phyloP scores from a whole-genome alignment of 2,113 vertebrate species.

The Geothlypis trichas region DNA sequence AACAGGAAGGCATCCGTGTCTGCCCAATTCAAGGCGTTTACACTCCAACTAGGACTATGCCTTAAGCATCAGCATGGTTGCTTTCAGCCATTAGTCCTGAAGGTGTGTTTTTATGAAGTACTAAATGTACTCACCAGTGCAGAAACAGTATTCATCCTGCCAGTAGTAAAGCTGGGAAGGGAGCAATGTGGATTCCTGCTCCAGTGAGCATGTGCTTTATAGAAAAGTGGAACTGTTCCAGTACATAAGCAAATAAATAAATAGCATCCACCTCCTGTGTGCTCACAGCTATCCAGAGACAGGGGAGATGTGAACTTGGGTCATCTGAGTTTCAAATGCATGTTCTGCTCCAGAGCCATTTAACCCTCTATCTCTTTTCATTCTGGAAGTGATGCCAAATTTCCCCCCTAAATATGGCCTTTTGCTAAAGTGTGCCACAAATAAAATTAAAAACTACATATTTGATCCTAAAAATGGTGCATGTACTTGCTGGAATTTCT shows the following conservation, averaged over 20 bases:
- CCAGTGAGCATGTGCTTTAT: background rate
- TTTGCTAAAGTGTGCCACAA: background rate
- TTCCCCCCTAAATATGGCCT: background rate
- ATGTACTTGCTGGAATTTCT: background rate
- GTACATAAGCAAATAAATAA: constrained; percentile 28
- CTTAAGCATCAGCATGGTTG: background rate
- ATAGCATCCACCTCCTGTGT: background rate
- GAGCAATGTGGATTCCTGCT: background rate
- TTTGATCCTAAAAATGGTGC: background rate
- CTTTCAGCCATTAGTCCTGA: background rate
- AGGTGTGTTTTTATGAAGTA: background rate
- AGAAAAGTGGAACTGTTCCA: background rate
- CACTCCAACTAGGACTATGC: background rate
- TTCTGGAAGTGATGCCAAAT: background rate
- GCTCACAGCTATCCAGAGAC: background rate
- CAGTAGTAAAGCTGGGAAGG: background rate
- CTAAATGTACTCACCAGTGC: background rate
- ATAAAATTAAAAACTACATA: background rate
- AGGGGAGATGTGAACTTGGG: background rate
- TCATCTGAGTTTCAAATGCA: background rate
- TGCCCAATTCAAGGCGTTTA: background rate
- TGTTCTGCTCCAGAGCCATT: background rate
- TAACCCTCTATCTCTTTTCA: background rate
- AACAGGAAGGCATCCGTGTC: background rate
- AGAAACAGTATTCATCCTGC: background rate